Base-by-base conservation (phyloP, 2,113 vertebrate genomes). In the Zosterops lateralis region DNA sequence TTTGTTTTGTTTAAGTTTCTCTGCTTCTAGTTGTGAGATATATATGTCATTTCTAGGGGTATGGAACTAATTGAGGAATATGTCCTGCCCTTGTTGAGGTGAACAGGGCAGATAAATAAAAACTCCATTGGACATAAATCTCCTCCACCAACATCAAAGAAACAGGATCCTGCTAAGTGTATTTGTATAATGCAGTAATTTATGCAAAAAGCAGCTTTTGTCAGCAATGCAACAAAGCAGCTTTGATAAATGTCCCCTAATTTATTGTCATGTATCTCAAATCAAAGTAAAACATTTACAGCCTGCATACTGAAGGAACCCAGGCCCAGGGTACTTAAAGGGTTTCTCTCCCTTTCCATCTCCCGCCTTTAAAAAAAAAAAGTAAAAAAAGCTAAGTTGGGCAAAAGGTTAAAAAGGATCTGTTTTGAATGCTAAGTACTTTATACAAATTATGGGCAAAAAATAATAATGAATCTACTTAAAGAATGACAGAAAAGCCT, bases 191-290 rank as follows among this genome's bases (percentile, higher is more conserved):
- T 87, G 96, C 98, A 95, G 98, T 99, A 98, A 99, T 99, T 99
- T 98, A 98, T 99, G 98, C 98, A 98, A 97, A 98, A 98, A 98
- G 98, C 98, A 97, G 97, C 97, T 98, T 98, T 98, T 98, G 97
- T 98, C 98, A 98, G 97, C 94, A 95, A 96, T 93, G 96, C 97
- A 98, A 98, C 98, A 98, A 98, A 98, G 97, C 97, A 96, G 97
- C 98, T 98, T 98, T 99, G 98, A 99, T 98, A 98, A 99, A 99
- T 98, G 98, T 96, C 97, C 95, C 97, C 98, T 99, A 99, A 99
- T 99, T 99, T 99, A 99, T 98, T 98, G 98, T 99, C 98, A 98
- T 98, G 98, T 98, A 98, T 98, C 98, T 98, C 98, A 98, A 99
- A 98, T 99, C 98, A 99, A 98, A 99, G 98, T 98, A 98, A 98